A percentile compares a stretch with the other conserved stretches of the same genome.
Evolutionary conservation across 2,888 invertebrate species (phyloP).

Genomic region (Tetragonula carbonaria): DNA sequence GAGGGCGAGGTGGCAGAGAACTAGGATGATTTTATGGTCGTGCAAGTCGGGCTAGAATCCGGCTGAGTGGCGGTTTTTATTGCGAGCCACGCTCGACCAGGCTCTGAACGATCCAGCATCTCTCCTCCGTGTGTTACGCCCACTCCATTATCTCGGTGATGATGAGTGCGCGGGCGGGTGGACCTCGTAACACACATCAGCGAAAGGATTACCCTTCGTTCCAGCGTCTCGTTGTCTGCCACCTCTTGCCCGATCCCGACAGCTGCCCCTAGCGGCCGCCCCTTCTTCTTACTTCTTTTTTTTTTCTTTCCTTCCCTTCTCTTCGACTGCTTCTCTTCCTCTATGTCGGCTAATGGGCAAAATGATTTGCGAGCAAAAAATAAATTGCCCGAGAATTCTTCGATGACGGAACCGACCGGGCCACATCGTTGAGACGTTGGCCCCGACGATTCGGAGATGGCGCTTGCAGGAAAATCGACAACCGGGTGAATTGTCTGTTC

Average conservation of each 20-base stretch:
- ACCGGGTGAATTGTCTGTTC: not conserved
- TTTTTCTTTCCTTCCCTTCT: constrained; percentile 61
- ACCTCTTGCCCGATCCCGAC: constrained; percentile 23
- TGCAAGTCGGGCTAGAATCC: constrained; percentile 73
- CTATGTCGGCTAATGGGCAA: constrained; percentile 77
- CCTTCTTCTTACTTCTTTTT: constrained; percentile 10
- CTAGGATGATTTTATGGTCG: constrained; percentile 80
- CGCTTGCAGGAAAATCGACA: not conserved
- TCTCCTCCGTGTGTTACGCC: constrained; percentile 80
- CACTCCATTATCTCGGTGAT: constrained; percentile 83
- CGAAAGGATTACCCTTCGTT: constrained; percentile 75
- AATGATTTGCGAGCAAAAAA: constrained; percentile 80
- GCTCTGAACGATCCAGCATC: constrained; percentile 72
- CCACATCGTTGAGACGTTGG: constrained; percentile 14
- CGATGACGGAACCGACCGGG: constrained; percentile 65
- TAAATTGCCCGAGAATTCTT: constrained; percentile 72
- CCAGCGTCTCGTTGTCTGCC: constrained; percentile 51
- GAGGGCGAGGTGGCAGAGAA: constrained; percentile 67
- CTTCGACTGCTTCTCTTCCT: constrained; percentile 57
- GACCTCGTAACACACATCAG: constrained; percentile 80
- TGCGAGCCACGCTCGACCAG: constrained; percentile 71
- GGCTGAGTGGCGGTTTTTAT: constrained; percentile 80
- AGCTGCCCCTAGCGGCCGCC: constrained; percentile 23
- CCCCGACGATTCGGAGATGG: constrained; percentile 8
- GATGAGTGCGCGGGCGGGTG: constrained; percentile 83